Percentiles rank a stretch among this genome's conserved stretches.
Evolutionary conservation across 2,888 invertebrate genomes (phyloP).

Genomic region (Adelognathus sp.): DNA sequence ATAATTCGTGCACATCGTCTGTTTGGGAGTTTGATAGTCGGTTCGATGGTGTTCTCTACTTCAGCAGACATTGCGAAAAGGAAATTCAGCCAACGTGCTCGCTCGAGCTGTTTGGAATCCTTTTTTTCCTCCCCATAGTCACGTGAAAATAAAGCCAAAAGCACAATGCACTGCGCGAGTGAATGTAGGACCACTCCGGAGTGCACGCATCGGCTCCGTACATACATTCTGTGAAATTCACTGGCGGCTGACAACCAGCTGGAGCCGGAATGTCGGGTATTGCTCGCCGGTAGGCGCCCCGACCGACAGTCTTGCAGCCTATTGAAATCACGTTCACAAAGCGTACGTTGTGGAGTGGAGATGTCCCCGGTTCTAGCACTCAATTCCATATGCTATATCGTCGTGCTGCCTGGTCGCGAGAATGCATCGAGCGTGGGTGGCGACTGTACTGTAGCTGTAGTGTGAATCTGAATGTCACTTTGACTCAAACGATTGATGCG

Average conservation of each 20-base stretch:
- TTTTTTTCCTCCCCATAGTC: neutral
- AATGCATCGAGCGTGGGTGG: constrained; percentile 26
- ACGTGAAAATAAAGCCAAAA: constrained; percentile 10
- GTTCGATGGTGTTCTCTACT: neutral
- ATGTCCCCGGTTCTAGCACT: constrained; percentile 29
- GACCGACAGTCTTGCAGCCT: constrained; percentile 36
- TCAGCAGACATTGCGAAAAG: neutral
- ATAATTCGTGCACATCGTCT: no score
- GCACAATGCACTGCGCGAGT: constrained; percentile 16
- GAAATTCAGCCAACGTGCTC: neutral
- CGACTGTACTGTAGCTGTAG: constrained; percentile 8
- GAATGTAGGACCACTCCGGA: neutral
- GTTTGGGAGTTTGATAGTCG: no score
- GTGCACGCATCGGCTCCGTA: neutral
- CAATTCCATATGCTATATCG: constrained; percentile 2
- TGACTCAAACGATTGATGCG: neutral
- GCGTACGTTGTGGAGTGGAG: constrained; percentile 47
- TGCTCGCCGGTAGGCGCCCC: constrained; percentile 13
- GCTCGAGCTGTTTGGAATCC: neutral
- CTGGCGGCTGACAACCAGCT: neutral
- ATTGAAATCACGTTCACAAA: constrained; percentile 58
- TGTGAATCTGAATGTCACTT: neutral
- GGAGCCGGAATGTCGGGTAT: constrained; percentile 20
- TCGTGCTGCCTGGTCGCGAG: neutral
- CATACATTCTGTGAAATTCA: constrained; percentile 15